Conservation (phyloP, 2,888 invertebrate genomes). For the Thecophora atra region DNA sequence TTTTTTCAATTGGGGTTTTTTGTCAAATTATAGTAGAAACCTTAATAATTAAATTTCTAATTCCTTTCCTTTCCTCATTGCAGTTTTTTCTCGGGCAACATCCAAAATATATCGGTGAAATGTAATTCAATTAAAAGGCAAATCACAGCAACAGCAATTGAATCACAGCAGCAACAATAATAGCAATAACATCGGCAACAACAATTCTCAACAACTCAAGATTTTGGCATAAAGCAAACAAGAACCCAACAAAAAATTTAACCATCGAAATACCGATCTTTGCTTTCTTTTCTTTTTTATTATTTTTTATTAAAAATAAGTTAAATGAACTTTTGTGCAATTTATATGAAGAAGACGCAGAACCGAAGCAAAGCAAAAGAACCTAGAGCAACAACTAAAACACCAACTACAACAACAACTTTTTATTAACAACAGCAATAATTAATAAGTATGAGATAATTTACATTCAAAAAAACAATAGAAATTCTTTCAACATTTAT, state of each 20-base stretch:
- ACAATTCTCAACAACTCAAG: constrained; percentile 21
- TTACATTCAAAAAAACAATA: background rate
- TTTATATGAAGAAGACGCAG: constrained; percentile 35
- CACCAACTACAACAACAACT: constrained; percentile 1
- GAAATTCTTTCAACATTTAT: background rate
- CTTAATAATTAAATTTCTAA: no score
- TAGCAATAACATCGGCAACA: constrained; percentile 13
- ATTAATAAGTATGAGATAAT: constrained; percentile 11
- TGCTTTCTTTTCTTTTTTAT: constrained; percentile 27
- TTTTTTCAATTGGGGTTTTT: no score
- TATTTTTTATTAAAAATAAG: constrained; percentile 42
- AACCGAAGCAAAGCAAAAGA: background rate
- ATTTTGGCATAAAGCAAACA: constrained; percentile 22
- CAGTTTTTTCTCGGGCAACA: constrained; percentile 14
- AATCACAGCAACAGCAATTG: background rate
- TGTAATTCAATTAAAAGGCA: constrained; percentile 16
- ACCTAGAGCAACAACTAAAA: background rate
- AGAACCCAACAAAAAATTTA: no score
- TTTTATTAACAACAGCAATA: background rate
- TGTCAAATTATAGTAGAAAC: no score
- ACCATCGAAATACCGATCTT: no score
- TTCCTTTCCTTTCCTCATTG: constrained; percentile 13
- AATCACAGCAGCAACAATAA: constrained; percentile 27
- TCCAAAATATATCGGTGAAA: constrained; percentile 29
- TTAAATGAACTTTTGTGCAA: constrained; percentile 48